Percentiles rank a stretch among this genome's conserved stretches.
These are phyloP conservation scores for Drosophila rhopaloa DNA, from an alignment of 1,140 invertebrate genomes.

Conservation along the genomic window DNA sequence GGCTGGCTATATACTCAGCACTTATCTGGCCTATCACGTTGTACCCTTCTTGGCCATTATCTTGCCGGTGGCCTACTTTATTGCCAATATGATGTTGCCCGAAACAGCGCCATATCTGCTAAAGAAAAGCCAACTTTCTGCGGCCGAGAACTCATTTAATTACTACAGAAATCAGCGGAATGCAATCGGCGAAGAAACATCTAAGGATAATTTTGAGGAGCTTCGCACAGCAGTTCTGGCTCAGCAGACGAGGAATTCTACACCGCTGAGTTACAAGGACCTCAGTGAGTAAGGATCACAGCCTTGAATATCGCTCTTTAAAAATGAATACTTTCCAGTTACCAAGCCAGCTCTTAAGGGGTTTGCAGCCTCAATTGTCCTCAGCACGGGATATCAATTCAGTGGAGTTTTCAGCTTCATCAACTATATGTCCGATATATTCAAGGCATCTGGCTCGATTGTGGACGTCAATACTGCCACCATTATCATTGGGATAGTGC, in stretches of 20 bases:
- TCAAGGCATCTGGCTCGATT: conserved; percentile 86
- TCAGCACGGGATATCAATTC: conserved; percentile 83
- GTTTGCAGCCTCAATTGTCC: conserved; percentile 48
- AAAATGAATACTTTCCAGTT: conserved; percentile 21
- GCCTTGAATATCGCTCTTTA: neutral
- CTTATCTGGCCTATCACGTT: conserved; percentile 87
- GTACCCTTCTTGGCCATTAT: conserved; percentile 89
- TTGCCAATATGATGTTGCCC: conserved; percentile 89
- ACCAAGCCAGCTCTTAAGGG: conserved; percentile 57
- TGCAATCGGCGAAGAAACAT: neutral
- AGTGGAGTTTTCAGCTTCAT: conserved; percentile 86
- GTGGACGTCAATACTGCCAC: conserved; percentile 88
- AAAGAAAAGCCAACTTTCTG: conserved; percentile 86
- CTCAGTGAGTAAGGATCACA: conserved; percentile 48
- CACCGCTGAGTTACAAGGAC: conserved; percentile 51
- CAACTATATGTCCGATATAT: conserved; percentile 88
- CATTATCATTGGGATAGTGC: conserved; percentile 89
- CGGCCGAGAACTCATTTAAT: conserved; percentile 88
- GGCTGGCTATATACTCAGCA: conserved; percentile 90
- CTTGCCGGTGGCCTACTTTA: conserved; percentile 88
- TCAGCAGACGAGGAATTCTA: conserved; percentile 29
- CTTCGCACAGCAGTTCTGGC: conserved; percentile 40
- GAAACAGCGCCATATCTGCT: conserved; percentile 92
- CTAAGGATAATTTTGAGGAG: conserved; percentile 45
- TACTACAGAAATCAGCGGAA: conserved; percentile 62